phyloP scores from a whole-genome alignment of 2,797 vertebrate genomes.

The Siniperca obscura region DNA sequence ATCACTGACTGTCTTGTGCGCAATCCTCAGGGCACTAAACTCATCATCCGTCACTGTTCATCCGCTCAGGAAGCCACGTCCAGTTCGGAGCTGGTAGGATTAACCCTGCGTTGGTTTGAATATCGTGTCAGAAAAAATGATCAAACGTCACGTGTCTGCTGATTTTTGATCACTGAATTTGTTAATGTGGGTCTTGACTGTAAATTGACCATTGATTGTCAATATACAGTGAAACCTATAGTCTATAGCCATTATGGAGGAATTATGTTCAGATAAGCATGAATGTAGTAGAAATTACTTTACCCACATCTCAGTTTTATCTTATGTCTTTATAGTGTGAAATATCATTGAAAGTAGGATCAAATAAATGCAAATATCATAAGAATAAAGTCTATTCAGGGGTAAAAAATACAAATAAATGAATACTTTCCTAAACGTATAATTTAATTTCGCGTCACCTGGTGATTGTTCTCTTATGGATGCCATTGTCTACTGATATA shows the following conservation, averaged over 20 bases:
- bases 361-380: neutral
- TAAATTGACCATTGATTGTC: neutral
- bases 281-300: neutral
- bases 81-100: conserved; percentile 69
- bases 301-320: neutral
- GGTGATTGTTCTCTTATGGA: neutral
- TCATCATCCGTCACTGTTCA: conserved; percentile 80
- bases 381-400: neutral
- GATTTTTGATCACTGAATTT: conserved; percentile 23
- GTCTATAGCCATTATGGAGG: neutral
- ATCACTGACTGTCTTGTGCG: conserved; percentile 78
- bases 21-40: conserved; percentile 78
- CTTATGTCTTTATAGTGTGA: neutral
- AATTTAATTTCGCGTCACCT: neutral
- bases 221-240: neutral
- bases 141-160: conserved; percentile 26
- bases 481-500: neutral
- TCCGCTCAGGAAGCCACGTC: conserved; percentile 75
- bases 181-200: conserved; percentile 7
- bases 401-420: neutral
- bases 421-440: neutral
- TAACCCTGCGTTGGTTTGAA: conserved; percentile 66
- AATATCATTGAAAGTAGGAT: neutral
- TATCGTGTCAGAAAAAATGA: conserved; percentile 40
- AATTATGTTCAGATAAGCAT: neutral